Evolutionary conservation across 1,140 invertebrate genomes (phyloP).

Genomic region (Trachelipus rathkii): DNA sequence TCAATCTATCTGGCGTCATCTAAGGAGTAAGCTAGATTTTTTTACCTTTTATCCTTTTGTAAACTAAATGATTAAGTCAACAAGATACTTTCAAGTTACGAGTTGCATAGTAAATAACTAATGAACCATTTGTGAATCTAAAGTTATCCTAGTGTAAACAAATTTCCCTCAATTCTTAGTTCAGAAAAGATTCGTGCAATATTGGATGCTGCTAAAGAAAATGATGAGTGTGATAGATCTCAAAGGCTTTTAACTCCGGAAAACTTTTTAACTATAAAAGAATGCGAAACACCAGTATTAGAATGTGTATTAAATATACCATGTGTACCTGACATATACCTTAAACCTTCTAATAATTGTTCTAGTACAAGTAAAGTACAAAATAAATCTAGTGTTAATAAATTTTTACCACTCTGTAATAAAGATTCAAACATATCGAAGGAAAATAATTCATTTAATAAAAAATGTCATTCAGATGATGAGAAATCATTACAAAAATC

Average conservation of each 20-base stretch:
- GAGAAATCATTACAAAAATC: no score
- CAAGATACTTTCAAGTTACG: background rate
- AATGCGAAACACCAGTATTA: background rate
- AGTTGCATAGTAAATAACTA: background rate
- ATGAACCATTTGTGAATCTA: background rate
- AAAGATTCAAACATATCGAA: no score
- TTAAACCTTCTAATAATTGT: background rate
- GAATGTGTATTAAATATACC: background rate
- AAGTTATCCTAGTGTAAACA: background rate
- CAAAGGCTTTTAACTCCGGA: background rate
- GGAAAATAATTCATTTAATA: no score
- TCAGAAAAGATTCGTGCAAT: background rate
- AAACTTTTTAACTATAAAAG: background rate
- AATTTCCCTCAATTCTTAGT: background rate
- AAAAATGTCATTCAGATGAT: no score
- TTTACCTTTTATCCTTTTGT: background rate
- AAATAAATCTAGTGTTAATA: background rate
- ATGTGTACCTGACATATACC: background rate
- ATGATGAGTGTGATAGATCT: background rate
- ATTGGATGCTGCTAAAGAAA: background rate
- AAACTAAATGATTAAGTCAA: background rate
- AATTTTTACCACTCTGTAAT: no score
- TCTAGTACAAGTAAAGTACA: background rate
- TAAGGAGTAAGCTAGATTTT: no score
- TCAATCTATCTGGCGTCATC: no score